phyloP scores from a whole-genome alignment of 1,140 invertebrate species.

The Protaetia brevitarsis region DNA sequence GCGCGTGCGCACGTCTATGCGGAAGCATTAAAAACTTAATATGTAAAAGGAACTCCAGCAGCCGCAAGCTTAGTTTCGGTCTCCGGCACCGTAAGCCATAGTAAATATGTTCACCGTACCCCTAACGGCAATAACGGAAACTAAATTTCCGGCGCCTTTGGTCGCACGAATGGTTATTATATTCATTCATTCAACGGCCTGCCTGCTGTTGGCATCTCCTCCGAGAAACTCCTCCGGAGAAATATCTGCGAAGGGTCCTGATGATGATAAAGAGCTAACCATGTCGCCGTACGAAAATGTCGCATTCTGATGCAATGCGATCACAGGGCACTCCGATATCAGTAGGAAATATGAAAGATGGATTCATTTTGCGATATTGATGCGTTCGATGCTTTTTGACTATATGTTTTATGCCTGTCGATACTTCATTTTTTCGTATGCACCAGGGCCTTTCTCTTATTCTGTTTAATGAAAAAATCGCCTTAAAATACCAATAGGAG shows the following conservation, averaged over 20 bases:
- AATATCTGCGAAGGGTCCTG: conserved; percentile 9
- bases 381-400: no score
- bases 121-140: conserved; percentile 37
- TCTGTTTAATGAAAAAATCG: no score
- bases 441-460: no score
- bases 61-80: no score
- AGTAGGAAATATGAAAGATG: not conserved
- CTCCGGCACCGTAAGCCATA: not conserved
- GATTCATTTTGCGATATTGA: no score
- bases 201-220: conserved; percentile 30
- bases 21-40: no score
- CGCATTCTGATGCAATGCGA: not conserved
- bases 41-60: no score
- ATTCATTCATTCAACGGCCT: conserved; percentile 38
- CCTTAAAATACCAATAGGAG: no score
- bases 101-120: conserved; percentile 15
- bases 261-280: conserved; percentile 16
- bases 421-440: no score
- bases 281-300: not conserved
- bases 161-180: conserved; percentile 40
- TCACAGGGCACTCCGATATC: not conserved
- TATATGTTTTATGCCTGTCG: no score
- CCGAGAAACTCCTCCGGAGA: conserved; percentile 23
- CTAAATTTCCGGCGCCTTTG: conserved; percentile 41
- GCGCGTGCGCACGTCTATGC: no score